Base-by-base conservation (phyloP, 2,113 vertebrate genomes). In the Columba livia region DNA sequence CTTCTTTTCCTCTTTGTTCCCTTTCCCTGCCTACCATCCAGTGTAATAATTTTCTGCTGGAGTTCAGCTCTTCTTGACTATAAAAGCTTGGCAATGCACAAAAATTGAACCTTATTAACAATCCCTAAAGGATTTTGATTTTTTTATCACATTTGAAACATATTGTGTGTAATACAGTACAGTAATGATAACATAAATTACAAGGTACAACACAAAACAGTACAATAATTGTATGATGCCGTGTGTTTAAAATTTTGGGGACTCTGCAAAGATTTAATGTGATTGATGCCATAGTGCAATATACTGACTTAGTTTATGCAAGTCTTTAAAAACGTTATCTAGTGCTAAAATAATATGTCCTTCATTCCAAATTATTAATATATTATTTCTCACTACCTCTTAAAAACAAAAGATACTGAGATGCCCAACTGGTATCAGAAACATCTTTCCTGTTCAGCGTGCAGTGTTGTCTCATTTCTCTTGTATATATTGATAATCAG, bases 401-500 rank as follows among this genome's bases (percentile, higher is more conserved):
- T 56, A 65, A 58, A 62, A 82, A 36, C 0, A 0, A 58, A 88
- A 84, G n/a, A 56, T 44, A 60, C 29, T 4, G 12, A 85, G 48
- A 31, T 57, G 48, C 67, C 48, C 57, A 70, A 73, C 20, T 44
- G 29, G 24, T 86, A 69, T 71, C 72, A 72, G 57, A 82, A 84
- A 74, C 44, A 42, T 79, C 75, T 92, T 32, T 72, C 8, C 38
- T 88, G 25, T 78, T 82, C 67, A 44, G 26, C 62, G 8, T 57
- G 28, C 47, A 67, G 25, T 31, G 36, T 65, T 82, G 40, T 91
- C 77, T 91, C 56, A 64, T 91, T 94, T 93, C 66, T 90, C 56
- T 91, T 95, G 85, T 85, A 61, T 75, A 51, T 62, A 75, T 95
- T 94, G 95, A 91, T 94, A 93, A 95, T 89, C 84, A 83, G 93